Base-by-base conservation (phyloP, 53 echinoderm and acorn worm species). In the Temnopleurus reevesii region DNA sequence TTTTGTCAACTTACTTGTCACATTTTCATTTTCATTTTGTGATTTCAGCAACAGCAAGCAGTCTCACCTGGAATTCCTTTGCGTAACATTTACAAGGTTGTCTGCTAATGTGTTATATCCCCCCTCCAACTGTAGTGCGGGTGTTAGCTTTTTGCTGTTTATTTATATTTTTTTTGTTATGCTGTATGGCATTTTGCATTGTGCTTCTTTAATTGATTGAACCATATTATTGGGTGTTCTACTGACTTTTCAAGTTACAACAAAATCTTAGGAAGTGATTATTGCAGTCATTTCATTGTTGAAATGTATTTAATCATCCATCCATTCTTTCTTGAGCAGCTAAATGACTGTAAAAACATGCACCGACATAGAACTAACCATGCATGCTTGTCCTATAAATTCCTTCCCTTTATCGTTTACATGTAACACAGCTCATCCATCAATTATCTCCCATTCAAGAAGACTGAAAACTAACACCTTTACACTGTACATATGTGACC, bases 121-220 rank as follows among this genome's bases (percentile, higher is more conserved):
- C 71, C 71, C 61, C 49, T 60, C 85, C 85, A 85, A 60, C 59
- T 59, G 85, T 85, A 85, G 85, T 85, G 85, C 85, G 85, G 85
- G 85, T 85, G 85, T 85, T 85, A 85, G 85, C 85, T 85, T 85
- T 60, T 85, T 85, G 83, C 83, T 83, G 85, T 85, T 59, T 60
- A 59, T 85, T 85, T 85, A 85, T 60, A 83, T 55, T 54, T 77
- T n/a, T n/a, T 83, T 59, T 85, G 85, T 85, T 85, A 85, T 85
- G 85, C 60, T 85, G 85, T 85, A 85, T 85, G 85, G 85, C 85
- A 85, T 85, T 85, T 85, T 85, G 85, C 85, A 85, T 85, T 85
- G 85, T 85, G 85, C 85, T 85, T 85, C 71, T 61, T 58, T 60
- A 34, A 59, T 85, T 85, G 45, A 43, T 59, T 60, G 43, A 83